Percentiles rank a stretch among this genome's conserved stretches.
Evolutionary conservation across 2,113 vertebrate species (phyloP).

Genomic region (Chloropsis hardwickii): DNA sequence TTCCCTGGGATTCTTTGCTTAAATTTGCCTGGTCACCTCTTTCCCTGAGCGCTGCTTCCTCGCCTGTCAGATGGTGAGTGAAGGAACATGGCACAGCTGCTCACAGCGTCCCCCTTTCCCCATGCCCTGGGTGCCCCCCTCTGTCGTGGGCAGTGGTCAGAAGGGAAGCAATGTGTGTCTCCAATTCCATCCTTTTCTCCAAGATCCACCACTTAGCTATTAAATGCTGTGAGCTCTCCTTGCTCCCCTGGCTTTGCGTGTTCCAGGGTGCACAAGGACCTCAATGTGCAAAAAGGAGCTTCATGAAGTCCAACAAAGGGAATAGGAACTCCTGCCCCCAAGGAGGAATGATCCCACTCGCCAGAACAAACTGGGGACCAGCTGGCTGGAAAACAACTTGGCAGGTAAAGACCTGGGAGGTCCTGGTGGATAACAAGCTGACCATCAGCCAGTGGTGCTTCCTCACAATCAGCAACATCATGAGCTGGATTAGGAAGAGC

Average conservation of each 20-base stretch:
- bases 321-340: not conserved
- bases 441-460: not conserved
- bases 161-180: not conserved
- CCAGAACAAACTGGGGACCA: not conserved
- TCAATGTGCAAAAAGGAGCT: not conserved
- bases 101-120: not conserved
- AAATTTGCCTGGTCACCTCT: not conserved
- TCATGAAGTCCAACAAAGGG: not conserved
- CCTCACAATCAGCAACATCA: not conserved
- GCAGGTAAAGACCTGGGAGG: not conserved
- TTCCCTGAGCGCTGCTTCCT: not conserved
- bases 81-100: not conserved
- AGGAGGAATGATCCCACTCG: not conserved
- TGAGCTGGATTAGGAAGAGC: not conserved
- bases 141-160: not conserved
- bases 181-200: not conserved
- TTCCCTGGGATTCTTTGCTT: not conserved
- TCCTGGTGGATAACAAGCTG: not conserved
- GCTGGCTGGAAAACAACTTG: not conserved
- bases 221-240: not conserved
- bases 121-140: not conserved
- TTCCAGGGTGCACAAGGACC: not conserved
- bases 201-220: not conserved
- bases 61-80: not conserved
- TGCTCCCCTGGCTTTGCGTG: fast-evolving